These are phyloP conservation scores for Polydrusus cervinus DNA, from an alignment of 2,888 invertebrate genomes.

Conservation along the genomic window DNA sequence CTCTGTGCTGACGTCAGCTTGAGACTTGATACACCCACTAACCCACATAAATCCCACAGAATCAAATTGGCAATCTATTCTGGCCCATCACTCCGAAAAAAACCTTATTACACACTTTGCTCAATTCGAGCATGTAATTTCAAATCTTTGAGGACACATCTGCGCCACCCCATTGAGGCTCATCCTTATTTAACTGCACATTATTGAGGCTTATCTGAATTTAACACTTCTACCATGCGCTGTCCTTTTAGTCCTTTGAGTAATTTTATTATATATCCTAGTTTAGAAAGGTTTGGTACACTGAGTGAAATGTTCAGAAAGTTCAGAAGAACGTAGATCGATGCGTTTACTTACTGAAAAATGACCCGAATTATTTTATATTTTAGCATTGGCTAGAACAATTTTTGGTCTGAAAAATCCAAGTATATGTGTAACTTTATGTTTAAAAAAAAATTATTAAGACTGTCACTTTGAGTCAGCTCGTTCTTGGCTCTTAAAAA, in stretches of 20 bases:
- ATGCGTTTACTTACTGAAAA: no score
- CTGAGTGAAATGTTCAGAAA: no score
- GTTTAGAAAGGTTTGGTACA: background rate
- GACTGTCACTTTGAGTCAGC: no score
- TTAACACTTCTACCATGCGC: constrained; percentile 15
- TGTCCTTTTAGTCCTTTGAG: background rate
- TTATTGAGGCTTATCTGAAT: constrained; percentile 39
- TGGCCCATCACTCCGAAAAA: background rate
- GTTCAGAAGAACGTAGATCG: no score
- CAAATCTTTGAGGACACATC: constrained; percentile 22
- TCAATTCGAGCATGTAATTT: constrained; percentile 41
- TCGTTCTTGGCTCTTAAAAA: no score
- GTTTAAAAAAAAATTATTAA: no score
- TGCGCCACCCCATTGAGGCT: constrained; percentile 38
- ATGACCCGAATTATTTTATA: no score
- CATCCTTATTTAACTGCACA: constrained; percentile 32
- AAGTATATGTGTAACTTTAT: no score
- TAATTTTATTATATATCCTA: constrained; percentile 12
- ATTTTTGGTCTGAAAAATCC: no score
- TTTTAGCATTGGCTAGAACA: no score
- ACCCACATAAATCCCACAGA: background rate
- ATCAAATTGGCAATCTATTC: background rate
- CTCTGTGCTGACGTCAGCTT: no score
- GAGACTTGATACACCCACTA: no score
- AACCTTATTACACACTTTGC: constrained; percentile 37